Base-by-base conservation (phyloP, 2,888 invertebrate species). In the Hermaeophaga mercurialis region DNA sequence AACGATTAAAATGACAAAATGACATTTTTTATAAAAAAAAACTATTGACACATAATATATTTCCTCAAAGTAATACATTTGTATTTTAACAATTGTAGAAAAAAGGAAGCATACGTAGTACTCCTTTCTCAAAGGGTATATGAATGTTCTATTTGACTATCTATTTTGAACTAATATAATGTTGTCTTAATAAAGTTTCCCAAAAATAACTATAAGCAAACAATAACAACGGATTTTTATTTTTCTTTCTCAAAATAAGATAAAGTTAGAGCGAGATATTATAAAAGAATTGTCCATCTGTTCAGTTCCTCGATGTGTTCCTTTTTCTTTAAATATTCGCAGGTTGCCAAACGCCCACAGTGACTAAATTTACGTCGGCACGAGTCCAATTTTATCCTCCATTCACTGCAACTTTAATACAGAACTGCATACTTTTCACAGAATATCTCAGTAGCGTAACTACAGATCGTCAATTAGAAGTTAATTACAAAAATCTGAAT, bases 281-380 rank as follows among this genome's bases (percentile, higher is more conserved):
- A 61, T 66, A 66, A 68, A 67, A 65, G 70, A 72, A 74, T 75
- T 75, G 75, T 75, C 75, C 76, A 76, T 77, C 75, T 76, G 76
- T 75, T 75, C 72, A 69, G 71, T 71, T 74, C 43, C 43, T 26
- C 72, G 70, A 70, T 66, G 66, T 69, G 59, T n/a, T 65, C 73
- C 65, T 69, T 74, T 74, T 74, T 74, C 67, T 62, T 66, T 36
- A 19, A 44, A 72, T 73, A 74, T 73, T 75, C 73, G 75, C 77
- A 75, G 75, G 77, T 76, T 78, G 78, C 78, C 78, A 77, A 76
- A 71, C 79, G 78, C 79, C 78, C 76, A 79, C 79, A 72, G 75
- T 65, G 70, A 71, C 79, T 79, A 79, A 78, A 80, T 79, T 78
- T 79, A 80, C 69, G 70, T 71, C 73, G 79, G 79, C 79, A 80